Conservation (phyloP, 1,140 invertebrate species). For the Alviniconcha marisindica region DNA sequence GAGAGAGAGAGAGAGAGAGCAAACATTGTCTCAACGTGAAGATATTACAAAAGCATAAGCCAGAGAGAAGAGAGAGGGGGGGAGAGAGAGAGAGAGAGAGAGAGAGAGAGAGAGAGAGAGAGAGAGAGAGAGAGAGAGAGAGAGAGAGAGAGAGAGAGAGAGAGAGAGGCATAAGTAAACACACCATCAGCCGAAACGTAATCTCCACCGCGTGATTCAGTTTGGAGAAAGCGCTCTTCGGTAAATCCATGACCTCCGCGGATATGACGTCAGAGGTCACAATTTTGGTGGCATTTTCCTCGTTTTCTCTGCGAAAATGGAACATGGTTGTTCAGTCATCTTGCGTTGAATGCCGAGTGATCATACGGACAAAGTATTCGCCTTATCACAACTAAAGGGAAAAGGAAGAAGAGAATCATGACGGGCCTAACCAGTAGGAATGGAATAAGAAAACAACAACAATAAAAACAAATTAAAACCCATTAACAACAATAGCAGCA, state of each 20-base stretch:
- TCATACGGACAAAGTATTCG: no score
- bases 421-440: no score
- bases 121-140: slow-evolving; percentile 26
- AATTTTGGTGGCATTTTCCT: slow-evolving; percentile 22
- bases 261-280: slow-evolving; percentile 58
- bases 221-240: slow-evolving; percentile 36
- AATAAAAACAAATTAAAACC: no score
- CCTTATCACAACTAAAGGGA: no score
- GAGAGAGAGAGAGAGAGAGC: neutral
- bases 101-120: slow-evolving; percentile 24
- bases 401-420: no score
- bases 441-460: no score
- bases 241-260: slow-evolving; percentile 44
- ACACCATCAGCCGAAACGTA: slow-evolving; percentile 52
- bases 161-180: neutral
- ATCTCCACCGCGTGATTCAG: slow-evolving; percentile 48
- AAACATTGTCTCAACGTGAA: neutral
- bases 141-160: no score
- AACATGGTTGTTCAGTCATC: no score
- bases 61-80: neutral
- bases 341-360: no score
- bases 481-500: no score
- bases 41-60: no score
- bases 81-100: neutral
- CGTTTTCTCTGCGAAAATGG: slow-evolving; percentile 17